Conservation (phyloP, 1,140 invertebrate genomes). For the Asobara japonica region DNA sequence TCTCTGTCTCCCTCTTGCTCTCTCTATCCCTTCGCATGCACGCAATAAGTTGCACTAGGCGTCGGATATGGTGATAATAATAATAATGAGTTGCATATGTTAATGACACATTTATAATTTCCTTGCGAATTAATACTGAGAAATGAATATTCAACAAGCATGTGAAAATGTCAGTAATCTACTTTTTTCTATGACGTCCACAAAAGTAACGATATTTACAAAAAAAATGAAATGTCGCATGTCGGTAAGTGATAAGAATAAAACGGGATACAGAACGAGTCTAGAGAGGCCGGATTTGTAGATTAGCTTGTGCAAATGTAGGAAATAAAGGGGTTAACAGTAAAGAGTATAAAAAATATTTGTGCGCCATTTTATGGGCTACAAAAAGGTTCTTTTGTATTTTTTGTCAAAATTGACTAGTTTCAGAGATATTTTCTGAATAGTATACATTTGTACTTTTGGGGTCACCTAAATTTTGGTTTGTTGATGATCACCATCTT, state of each 20-base stretch:
- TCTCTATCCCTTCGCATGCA: constrained; percentile 1
- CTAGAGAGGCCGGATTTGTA: neutral
- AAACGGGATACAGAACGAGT: neutral
- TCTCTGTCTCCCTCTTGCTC: too few relatives aligned
- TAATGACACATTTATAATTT: neutral
- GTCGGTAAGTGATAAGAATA: neutral
- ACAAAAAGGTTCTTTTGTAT: too few relatives aligned
- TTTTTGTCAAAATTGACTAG: too few relatives aligned
- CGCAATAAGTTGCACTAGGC: neutral
- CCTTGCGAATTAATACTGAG: neutral
- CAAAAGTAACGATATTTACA: neutral
- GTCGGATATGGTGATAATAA: neutral
- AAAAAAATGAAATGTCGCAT: neutral
- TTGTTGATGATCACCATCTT: too few relatives aligned
- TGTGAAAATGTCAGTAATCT: neutral
- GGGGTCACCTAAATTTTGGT: too few relatives aligned
- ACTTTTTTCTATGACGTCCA: neutral
- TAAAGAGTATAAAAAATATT: too few relatives aligned
- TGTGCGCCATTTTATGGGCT: too few relatives aligned
- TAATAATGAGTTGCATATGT: constrained; percentile 5
- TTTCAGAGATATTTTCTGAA: too few relatives aligned
- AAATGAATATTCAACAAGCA: neutral
- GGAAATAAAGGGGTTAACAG: too few relatives aligned
- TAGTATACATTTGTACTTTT: too few relatives aligned
- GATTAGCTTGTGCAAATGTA: neutral